Base-by-base conservation (phyloP, 2,797 vertebrate genomes). In the Chaetodon trifasciatus region DNA sequence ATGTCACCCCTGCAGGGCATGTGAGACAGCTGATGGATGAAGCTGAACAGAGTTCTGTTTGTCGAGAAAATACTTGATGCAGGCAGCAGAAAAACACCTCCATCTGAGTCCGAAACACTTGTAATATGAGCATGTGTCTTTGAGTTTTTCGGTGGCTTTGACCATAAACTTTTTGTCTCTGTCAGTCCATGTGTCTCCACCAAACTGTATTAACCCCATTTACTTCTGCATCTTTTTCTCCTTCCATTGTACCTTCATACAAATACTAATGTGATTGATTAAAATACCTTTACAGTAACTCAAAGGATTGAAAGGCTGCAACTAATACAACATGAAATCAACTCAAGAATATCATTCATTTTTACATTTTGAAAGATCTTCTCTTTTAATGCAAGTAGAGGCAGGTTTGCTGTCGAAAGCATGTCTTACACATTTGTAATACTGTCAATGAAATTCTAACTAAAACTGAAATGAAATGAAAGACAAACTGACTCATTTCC, bases 31-130 rank as follows among this genome's bases (percentile, higher is more conserved):
- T 75, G 78, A 75, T n/a, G 44, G 57, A 61, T 66, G 47, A 63
- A 53, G 37, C 65, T 2, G 39, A 42, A 42, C 61, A 84, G 74
- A 74, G 49, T 56, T 47, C 56, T 77, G 32, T 86, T 72, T 81
- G 50, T 76, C 28, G 49, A 67, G 40, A 72, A 84, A 79, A 81
- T 16, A 65, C 35, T 44, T 61, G 53, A 16, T 64, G 61, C 24
- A 53, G 23, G 47, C 39, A 63, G 49, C 63, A 72, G 72, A 66
- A 64, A 49, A 56, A 75, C 50, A 56, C 40, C 64, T 69, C 74
- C 35, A 49, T 8, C 50, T 9, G 3, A 52, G 55, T 67, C 61
- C 44, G 58, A 52, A 55, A 35, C 15, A 40, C 40, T 56, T 76
- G 2, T 58, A 8, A 49, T 24, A 17, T 12, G 13, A 70, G 62